These are phyloP conservation scores for Spisula solida DNA, from an alignment of 2,888 invertebrate genomes.

Conservation along the genomic window DNA sequence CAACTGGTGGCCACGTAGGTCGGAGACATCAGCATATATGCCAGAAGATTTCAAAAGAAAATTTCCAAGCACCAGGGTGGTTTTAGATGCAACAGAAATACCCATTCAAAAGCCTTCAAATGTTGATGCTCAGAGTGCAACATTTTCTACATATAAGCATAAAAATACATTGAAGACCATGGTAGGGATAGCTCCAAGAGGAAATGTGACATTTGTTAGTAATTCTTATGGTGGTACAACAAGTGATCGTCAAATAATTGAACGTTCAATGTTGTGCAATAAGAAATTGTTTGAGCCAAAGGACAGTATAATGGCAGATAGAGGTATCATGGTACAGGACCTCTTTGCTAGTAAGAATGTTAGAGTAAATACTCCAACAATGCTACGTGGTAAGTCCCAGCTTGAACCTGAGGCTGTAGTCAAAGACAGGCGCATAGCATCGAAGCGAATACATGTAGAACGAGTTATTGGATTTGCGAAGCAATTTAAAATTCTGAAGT, in stretches of 20 bases:
- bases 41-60: conserved; percentile 64
- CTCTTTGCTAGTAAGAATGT: conserved; percentile 68
- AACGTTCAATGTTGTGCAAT: conserved; percentile 49
- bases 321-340: conserved; percentile 74
- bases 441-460: conserved; percentile 59
- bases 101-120: conserved; percentile 68
- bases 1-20: conserved; percentile 67
- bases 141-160: conserved; percentile 73
- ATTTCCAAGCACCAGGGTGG: conserved; percentile 69
- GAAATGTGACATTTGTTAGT: conserved; percentile 61
- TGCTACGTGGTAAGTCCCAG: conserved; percentile 69
- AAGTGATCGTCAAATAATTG: conserved; percentile 70
- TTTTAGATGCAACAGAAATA: conserved; percentile 73
- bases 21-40: conserved; percentile 54
- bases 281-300: conserved; percentile 31
- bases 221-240: conserved; percentile 64
- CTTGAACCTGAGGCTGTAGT: conserved; percentile 66
- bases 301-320: conserved; percentile 66
- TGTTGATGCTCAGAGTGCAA: conserved; percentile 63
- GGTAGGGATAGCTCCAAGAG: conserved; percentile 56
- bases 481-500: conserved; percentile 59
- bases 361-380: conserved; percentile 68
- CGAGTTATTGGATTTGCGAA: conserved; percentile 64
- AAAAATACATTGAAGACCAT: conserved; percentile 72
- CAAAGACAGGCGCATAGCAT: conserved; percentile 60